Percentiles rank a stretch among this genome's conserved stretches.
Conservation (phyloP, 2,797 vertebrate species). For the Leucoraja ocellata region DNA sequence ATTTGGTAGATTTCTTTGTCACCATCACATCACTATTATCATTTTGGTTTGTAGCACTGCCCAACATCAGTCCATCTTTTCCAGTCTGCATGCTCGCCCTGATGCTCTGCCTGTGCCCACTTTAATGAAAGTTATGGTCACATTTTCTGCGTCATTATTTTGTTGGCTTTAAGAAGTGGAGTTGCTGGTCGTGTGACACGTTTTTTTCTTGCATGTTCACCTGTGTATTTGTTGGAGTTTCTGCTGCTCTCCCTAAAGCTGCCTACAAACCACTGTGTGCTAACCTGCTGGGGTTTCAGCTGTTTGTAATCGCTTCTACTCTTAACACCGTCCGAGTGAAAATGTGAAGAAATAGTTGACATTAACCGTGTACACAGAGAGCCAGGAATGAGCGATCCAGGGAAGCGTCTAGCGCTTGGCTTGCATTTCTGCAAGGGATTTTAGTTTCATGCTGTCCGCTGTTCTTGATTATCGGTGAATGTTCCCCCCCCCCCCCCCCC, state of each 20-base stretch:
- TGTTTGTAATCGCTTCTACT: background rate
- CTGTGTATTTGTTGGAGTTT: constrained; percentile 30
- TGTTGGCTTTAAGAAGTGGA: background rate
- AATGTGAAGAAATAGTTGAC: background rate
- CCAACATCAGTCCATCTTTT: constrained; percentile 47
- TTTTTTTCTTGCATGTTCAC: constrained; percentile 23
- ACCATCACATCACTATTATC: constrained; percentile 39
- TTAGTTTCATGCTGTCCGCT: background rate
- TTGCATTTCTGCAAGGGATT: background rate
- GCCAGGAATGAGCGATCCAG: background rate
- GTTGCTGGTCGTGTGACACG: constrained; percentile 24
- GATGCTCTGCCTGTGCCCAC: constrained; percentile 60
- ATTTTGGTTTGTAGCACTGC: constrained; percentile 37
- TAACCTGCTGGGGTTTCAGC: constrained; percentile 31
- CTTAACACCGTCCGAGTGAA: background rate
- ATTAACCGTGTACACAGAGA: background rate
- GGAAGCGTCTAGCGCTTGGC: too few species aligned
- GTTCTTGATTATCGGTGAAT: background rate
- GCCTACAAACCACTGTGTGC: background rate
- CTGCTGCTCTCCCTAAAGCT: constrained; percentile 41
- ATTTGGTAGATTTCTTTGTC: background rate
- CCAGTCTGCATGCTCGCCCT: constrained; percentile 72
- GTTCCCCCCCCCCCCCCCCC: background rate
- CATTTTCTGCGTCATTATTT: constrained; percentile 8
- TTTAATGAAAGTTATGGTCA: constrained; percentile 42